Base-by-base conservation (phyloP, 2,888 invertebrate species). In the Thecophora atra region DNA sequence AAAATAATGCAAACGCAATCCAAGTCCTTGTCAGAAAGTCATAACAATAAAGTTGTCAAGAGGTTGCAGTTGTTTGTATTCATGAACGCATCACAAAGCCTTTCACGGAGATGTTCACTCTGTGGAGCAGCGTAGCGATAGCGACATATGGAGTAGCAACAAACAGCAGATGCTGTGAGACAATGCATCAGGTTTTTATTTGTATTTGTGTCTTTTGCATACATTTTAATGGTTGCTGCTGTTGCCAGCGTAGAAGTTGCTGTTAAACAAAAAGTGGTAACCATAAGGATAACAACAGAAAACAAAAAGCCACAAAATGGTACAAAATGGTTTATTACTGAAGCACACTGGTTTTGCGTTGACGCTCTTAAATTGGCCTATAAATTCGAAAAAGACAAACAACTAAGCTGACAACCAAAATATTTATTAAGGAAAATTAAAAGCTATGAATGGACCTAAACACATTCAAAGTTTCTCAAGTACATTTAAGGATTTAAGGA, bases 281-380 rank as follows among this genome's bases (percentile, higher is more conserved):
- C n/a, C 13, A 30, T 37, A 62, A 11, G 11, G 21, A 19, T n/a
- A 30, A 42, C 8, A 63, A 42, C 24, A 64, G n/a, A n/a, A n/a
- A n/a, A 26, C 26, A 28, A 58, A 11, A 8, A 15, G 58, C 26
- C 64, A 26, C 8, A 64, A 64, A 64, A 47, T 64, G 28, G 58
- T 15, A 28, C 26, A 15, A 28, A 28, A 28, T 11, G 21, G 58
- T 58, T 58, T 58, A 58, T 58, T 17, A 28, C 28, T 13, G 15
- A 26, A 13, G 15, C 58, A 28, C 15, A 37, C 37, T 8, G 37
- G 6, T 37, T 37, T 37, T 15, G 26, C 58, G 58, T 24, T 5
- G 2, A 26, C 58, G 28, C 21, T 58, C 28, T 58, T 58, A 58
- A 58, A 58, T 58, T 58, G 58, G 26, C 58, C 28, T 26, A 58